A percentile compares a stretch with the other conserved stretches of the same genome.
Evolutionary conservation across 2,113 vertebrate genomes (phyloP).

Genomic region (Camelus dromedarius): DNA sequence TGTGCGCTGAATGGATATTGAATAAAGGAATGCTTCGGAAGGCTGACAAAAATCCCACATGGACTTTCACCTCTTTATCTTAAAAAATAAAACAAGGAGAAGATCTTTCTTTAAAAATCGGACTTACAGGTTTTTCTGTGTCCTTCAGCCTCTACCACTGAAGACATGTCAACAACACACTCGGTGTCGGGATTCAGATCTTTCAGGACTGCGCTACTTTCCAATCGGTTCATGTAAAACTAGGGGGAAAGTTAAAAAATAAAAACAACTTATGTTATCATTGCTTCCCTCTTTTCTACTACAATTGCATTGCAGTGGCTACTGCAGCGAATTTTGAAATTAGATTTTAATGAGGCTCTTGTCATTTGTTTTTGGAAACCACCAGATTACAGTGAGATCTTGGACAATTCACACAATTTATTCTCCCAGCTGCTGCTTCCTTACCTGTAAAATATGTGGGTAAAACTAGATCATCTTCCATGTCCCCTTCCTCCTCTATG

Average conservation of each 20-base stretch:
- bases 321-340: neutral
- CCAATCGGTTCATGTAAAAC: conserved; percentile 92
- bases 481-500: neutral
- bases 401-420: neutral
- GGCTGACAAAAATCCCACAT: neutral
- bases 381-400: neutral
- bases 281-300: neutral
- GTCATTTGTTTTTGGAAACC: conserved; percentile 19
- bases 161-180: conserved; percentile 93
- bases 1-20: neutral
- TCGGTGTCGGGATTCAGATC: conserved; percentile 92
- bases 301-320: neutral
- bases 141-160: conserved; percentile 91
- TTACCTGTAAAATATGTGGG: conserved; percentile 36
- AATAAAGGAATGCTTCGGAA: conserved; percentile 17
- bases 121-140: conserved; percentile 95
- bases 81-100: neutral
- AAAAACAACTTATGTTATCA: neutral
- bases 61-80: neutral
- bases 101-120: neutral
- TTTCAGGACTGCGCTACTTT: conserved; percentile 90
- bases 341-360: neutral
- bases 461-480: conserved; percentile 39
- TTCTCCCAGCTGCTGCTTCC: neutral
- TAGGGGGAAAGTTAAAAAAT: conserved; percentile 74